Percentiles rank a stretch among this genome's conserved stretches.
These are phyloP conservation scores for Strongylocentrotus purpuratus DNA, from an alignment of 35 echinoderm and acorn worm genomes.

Conservation along the genomic window DNA sequence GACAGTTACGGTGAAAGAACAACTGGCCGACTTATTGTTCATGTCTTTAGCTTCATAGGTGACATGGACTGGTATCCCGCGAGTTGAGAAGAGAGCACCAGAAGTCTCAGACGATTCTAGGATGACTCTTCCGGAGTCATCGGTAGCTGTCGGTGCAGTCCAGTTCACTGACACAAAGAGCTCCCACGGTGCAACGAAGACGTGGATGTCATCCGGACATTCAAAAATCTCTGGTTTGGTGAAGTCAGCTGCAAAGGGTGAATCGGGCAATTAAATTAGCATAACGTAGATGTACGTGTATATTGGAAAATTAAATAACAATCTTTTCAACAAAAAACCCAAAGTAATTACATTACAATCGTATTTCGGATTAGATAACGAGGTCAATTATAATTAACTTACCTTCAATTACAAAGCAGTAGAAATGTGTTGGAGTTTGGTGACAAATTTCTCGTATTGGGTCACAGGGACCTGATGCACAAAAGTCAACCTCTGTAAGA, in stretches of 20 bases:
- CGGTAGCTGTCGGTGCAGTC: neutral
- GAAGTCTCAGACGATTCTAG: neutral
- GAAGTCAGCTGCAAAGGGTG: neutral
- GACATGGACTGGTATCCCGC: neutral
- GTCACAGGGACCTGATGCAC: neutral
- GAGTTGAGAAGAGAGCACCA: neutral
- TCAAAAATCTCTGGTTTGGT: neutral
- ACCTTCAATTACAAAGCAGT: neutral
- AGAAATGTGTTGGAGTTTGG: neutral
- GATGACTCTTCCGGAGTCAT: neutral
- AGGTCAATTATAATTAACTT: neutral
- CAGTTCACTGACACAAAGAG: neutral
- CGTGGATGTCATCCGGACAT: neutral
- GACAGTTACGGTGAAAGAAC: neutral
- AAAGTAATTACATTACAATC: too few relatives aligned
- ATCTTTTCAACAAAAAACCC: too few relatives aligned
- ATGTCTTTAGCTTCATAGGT: neutral
- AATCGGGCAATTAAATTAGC: neutral
- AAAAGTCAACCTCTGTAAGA: neutral
- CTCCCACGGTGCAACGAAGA: neutral
- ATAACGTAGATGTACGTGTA: too few relatives aligned
- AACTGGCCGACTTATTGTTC: neutral
- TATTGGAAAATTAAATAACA: too few relatives aligned
- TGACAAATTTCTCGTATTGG: neutral
- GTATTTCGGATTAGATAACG: too few relatives aligned